A percentile compares a stretch with the other conserved stretches of the same genome.
Evolutionary conservation across 2,797 vertebrate genomes (phyloP).

Genomic region (Eleutherodactylus coqui): DNA sequence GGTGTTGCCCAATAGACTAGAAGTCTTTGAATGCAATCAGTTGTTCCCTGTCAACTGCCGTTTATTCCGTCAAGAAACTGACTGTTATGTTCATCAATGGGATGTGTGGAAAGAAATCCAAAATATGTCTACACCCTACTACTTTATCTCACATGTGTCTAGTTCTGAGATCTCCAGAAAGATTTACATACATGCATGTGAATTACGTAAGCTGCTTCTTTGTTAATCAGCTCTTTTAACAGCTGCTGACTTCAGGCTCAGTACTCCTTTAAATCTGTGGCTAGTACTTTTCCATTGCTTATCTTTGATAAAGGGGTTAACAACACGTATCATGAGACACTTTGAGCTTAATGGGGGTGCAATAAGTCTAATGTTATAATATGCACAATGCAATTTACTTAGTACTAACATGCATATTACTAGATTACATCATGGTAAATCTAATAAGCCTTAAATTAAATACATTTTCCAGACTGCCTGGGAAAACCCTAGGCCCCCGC

Average conservation of each 20-base stretch:
- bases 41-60: too few relatives aligned
- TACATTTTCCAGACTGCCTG: neutral
- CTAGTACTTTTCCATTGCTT: slow-evolving; percentile 27
- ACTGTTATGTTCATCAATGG: neutral
- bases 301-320: neutral
- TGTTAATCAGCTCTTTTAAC: neutral
- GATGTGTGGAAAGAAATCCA: neutral
- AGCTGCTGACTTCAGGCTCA: neutral
- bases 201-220: neutral
- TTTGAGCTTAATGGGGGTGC: neutral
- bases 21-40: too few relatives aligned
- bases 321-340: neutral
- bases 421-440: slow-evolving; percentile 16
- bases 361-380: neutral
- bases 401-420: neutral
- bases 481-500: neutral
- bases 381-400: slow-evolving; percentile 7
- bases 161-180: neutral
- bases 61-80: too few relatives aligned
- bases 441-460: slow-evolving; percentile 19
- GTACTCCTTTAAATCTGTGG: neutral
- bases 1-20: too few relatives aligned
- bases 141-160: neutral
- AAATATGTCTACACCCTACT: neutral
- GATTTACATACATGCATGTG: neutral